Evolutionary conservation across 2,888 invertebrate genomes (phyloP).

Genomic region (Ariolimax columbianus): DNA sequence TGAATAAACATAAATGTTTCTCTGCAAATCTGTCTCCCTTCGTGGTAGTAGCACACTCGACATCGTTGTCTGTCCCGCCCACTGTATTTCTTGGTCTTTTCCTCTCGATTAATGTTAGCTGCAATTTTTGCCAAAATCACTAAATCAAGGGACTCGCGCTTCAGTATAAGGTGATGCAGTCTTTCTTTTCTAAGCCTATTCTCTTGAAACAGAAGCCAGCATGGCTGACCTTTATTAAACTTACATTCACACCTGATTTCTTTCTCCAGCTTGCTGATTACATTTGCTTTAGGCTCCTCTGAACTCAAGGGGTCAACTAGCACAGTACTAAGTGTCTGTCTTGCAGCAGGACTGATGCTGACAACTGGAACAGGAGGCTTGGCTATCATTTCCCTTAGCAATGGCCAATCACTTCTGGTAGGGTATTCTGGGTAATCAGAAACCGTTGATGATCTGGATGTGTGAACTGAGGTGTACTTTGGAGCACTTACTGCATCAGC

Average conservation of each 20-base stretch:
- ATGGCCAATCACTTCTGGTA: conserved; percentile 26
- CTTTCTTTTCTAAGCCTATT: conserved; percentile 33
- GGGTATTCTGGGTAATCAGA: conserved; percentile 23
- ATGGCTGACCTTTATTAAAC: conserved; percentile 40
- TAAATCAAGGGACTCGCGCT: conserved; percentile 38
- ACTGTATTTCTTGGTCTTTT: conserved; percentile 12
- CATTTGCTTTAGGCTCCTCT: conserved; percentile 26
- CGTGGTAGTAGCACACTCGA: conserved; percentile 32
- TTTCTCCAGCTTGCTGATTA: conserved; percentile 38
- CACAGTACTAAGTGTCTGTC: conserved; percentile 37
- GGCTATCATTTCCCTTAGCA: conserved; percentile 30
- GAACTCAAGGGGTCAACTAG: neutral
- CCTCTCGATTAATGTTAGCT: conserved; percentile 43
- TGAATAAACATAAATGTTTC: conserved; percentile 45
- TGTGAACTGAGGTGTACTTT: conserved; percentile 1
- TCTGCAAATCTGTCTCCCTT: conserved; percentile 34
- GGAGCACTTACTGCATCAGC: conserved; percentile 26
- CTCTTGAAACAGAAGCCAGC: conserved; percentile 45
- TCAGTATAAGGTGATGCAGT: conserved; percentile 39
- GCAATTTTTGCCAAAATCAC: conserved; percentile 44
- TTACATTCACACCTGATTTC: conserved; percentile 45
- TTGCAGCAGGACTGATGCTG: conserved; percentile 25
- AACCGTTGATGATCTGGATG: neutral
- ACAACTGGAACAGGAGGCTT: conserved; percentile 18
- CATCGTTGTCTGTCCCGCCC: conserved; percentile 27